Evolutionary conservation across 1,140 invertebrate species (phyloP).

Genomic region (Cydia pomonella): DNA sequence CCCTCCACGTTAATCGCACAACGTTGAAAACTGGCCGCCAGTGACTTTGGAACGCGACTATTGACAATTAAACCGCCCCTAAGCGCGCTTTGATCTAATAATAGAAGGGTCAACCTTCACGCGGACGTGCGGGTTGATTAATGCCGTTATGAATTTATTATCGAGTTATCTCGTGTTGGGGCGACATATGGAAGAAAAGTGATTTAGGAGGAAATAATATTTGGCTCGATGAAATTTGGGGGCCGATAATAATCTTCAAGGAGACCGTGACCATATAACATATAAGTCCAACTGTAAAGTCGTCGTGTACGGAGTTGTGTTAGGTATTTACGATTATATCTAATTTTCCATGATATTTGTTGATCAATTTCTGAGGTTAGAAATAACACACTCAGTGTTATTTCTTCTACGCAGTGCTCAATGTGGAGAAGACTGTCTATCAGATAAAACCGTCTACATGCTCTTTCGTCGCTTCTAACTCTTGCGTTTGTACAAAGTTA

Average conservation of each 20-base stretch:
- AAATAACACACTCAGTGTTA: too few species aligned
- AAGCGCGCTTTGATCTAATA: conserved; percentile 15
- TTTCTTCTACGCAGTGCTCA: too few species aligned
- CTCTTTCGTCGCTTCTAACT: too few species aligned
- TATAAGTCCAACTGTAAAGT: too few species aligned
- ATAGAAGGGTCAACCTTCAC: conserved; percentile 10
- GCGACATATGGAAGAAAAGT: background rate
- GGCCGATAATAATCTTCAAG: background rate
- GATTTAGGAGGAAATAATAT: background rate
- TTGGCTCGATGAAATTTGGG: background rate
- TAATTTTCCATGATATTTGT: too few species aligned
- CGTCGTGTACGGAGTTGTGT: too few species aligned
- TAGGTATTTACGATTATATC: too few species aligned
- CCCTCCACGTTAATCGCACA: background rate
- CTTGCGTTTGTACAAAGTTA: too few species aligned
- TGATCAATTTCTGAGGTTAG: too few species aligned
- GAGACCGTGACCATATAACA: background rate
- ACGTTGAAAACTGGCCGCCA: conserved; percentile 15
- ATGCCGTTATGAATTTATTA: conserved; percentile 15
- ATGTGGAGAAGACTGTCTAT: too few species aligned
- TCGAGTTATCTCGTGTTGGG: conserved; percentile 14
- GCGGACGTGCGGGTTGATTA: background rate
- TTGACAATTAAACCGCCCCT: conserved; percentile 15
- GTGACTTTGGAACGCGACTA: conserved; percentile 17
- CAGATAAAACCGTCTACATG: too few species aligned